Evolutionary conservation across 37 sponge, comb jelly and placozoan genomes (phyloP).

Genomic region (Spongia lamella): DNA sequence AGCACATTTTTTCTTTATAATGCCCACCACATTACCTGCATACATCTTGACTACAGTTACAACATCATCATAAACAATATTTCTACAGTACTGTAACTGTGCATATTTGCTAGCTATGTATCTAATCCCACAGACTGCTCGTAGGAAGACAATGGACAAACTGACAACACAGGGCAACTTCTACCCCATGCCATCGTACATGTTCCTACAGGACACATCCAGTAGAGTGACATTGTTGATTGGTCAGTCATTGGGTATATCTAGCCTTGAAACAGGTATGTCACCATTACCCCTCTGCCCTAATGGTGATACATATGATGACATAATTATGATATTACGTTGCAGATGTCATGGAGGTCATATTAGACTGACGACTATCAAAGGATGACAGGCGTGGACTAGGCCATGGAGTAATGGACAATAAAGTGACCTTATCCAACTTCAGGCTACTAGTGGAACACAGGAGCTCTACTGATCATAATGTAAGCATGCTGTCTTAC

Average conservation of each 20-base stretch:
- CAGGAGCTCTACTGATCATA: too few relatives aligned
- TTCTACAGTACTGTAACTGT: too few relatives aligned
- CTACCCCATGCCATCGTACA: slow-evolving; percentile 90
- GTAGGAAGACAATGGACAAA: slow-evolving; percentile 56
- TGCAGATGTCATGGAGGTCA: slow-evolving; percentile 85
- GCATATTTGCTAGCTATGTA: too few relatives aligned
- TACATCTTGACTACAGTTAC: too few relatives aligned
- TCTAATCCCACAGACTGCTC: slow-evolving; percentile 26
- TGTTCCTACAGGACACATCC: slow-evolving; percentile 69
- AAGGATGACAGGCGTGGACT: slow-evolving; percentile 88
- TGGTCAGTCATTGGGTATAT: slow-evolving; percentile 79
- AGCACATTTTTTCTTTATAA: too few relatives aligned
- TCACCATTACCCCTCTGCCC: too few relatives aligned
- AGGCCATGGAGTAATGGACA: slow-evolving; percentile 84
- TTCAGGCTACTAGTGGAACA: slow-evolving; percentile 80
- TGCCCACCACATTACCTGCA: too few relatives aligned
- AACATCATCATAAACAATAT: too few relatives aligned
- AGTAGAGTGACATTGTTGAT: slow-evolving; percentile 63
- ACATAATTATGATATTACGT: too few relatives aligned
- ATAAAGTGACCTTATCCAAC: slow-evolving; percentile 41
- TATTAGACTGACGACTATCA: slow-evolving; percentile 75
- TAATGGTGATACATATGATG: not conserved
- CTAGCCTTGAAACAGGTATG: slow-evolving; percentile 67
- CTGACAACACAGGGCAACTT: slow-evolving; percentile 90
- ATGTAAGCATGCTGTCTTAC: not conserved